Base-by-base conservation (phyloP, 2,888 invertebrate species). In the Eupithecia subfuscata region DNA sequence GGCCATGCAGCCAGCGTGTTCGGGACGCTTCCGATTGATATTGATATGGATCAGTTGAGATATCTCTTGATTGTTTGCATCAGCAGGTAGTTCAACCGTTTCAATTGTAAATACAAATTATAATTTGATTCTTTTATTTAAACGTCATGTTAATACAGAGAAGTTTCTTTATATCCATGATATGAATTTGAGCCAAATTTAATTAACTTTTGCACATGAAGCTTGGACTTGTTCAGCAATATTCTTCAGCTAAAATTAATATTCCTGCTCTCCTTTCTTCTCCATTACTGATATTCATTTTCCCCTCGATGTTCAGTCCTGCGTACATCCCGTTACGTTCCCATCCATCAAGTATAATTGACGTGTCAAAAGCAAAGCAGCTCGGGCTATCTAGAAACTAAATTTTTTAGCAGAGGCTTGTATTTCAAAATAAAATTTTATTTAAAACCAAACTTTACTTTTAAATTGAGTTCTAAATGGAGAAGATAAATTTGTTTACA, bases 311-410 rank as follows among this genome's bases (percentile, higher is more conserved):
- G 2, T 56, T 22, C 22, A 37, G 48, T 37, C 40, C 76, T 70
- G 18, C 72, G 9, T 74, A 30, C 76, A 60, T 18, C 56, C 37
- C 71, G 5, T 40, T 67, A 71, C 60, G 67, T 45, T 43, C 69
- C 12, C 43, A 77, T 77, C 74, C 74, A 77, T 77, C 77, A 77
- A 71, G 65, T 25, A 69, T 76, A 76, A 74, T 77, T 74, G 77
- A 70, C 70, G 72, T 72, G 77, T 77, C 77, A 74, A 60, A 70
- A 48, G 71, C 77, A 77, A 68, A 22, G 68, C 68, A 68, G 69
- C 45, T 34, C 60, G 0, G 73, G 25, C 74, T 74, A 77, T 67
- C 69, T 70, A 68, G 56, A 37, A 65, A 67, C 69, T 34, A 68
- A 68, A 71, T 74, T 71, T 56, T 69, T 40, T 60, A 30, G 64